A percentile compares a stretch with the other conserved stretches of the same genome.
phyloP scores from a whole-genome alignment of 2,888 invertebrate genomes.

The Andrena haemorrhoa region DNA sequence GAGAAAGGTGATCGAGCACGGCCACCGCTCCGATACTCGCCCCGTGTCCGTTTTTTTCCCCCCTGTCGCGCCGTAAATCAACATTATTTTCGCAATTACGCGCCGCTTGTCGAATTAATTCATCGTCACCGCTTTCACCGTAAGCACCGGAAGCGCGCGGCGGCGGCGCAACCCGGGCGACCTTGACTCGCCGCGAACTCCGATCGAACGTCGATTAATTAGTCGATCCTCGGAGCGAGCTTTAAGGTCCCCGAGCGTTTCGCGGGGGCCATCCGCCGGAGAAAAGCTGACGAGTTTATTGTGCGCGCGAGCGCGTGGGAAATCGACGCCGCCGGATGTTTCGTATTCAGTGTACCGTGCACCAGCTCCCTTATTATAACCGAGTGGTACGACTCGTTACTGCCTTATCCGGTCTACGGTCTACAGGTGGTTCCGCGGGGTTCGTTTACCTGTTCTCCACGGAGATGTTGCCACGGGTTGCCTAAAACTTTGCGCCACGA shows the following conservation, averaged over 20 bases:
- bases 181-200: slow-evolving; percentile 44
- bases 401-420: slow-evolving; percentile 62
- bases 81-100: slow-evolving; percentile 50
- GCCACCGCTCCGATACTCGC: slow-evolving; percentile 9
- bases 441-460: slow-evolving; percentile 40
- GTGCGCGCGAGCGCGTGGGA: slow-evolving; percentile 47
- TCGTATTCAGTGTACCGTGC: slow-evolving; percentile 73
- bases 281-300: slow-evolving; percentile 8
- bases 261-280: slow-evolving; percentile 17
- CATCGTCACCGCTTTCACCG: slow-evolving; percentile 51
- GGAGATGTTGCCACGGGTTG: neutral
- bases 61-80: slow-evolving; percentile 33
- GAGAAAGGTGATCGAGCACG: slow-evolving; percentile 48
- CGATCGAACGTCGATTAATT: slow-evolving; percentile 17
- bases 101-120: slow-evolving; percentile 52
- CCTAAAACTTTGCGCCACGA: slow-evolving; percentile 28
- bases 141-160: slow-evolving; percentile 34
- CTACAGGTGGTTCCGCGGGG: slow-evolving; percentile 43
- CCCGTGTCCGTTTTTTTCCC: neutral
- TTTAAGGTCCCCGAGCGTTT: slow-evolving; percentile 7
- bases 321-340: slow-evolving; percentile 60
- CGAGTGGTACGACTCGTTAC: slow-evolving; percentile 49
- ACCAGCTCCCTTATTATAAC: slow-evolving; percentile 70
- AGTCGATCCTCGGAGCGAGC: neutral
- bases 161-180: slow-evolving; percentile 32